Percentiles rank a stretch among this genome's conserved stretches.
Conservation (phyloP, 2,797 vertebrate genomes). For the Catostomus latipinnis region DNA sequence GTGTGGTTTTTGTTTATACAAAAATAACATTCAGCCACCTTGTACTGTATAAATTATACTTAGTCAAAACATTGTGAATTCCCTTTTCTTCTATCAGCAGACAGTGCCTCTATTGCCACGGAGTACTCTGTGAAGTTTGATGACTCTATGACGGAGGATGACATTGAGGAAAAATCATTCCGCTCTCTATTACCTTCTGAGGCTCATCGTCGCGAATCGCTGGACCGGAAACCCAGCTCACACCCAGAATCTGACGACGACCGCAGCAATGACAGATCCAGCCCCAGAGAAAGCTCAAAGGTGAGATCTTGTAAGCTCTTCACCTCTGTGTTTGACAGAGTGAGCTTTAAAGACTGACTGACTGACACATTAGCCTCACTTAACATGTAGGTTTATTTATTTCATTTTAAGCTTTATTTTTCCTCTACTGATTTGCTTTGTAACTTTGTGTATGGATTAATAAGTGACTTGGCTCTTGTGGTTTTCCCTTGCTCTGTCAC, state of each 20-base stretch:
- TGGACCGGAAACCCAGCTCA: slow-evolving; percentile 86
- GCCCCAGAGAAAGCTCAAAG: slow-evolving; percentile 68
- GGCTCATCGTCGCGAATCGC: slow-evolving; percentile 90
- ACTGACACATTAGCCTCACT: no score
- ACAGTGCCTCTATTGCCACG: slow-evolving; percentile 86
- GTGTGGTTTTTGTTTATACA: no score
- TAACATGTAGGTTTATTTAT: no score
- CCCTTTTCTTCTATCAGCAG: slow-evolving; percentile 65
- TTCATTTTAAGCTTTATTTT: background rate
- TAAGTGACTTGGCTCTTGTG: slow-evolving; percentile 2
- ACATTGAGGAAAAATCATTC: slow-evolving; percentile 94
- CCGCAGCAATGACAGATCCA: slow-evolving; percentile 72
- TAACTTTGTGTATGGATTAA: background rate
- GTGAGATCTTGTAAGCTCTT: slow-evolving; percentile 53
- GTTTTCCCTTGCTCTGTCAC: background rate
- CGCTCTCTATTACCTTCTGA: slow-evolving; percentile 94
- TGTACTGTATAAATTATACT: no score
- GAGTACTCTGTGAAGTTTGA: slow-evolving; percentile 95
- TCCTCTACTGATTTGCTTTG: no score
- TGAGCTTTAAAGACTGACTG: background rate
- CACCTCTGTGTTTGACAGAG: background rate
- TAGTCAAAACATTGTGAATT: no score
- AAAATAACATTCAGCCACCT: no score
- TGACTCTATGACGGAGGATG: slow-evolving; percentile 95
- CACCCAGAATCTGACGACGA: slow-evolving; percentile 91